Base-by-base conservation (phyloP, 2,113 vertebrate genomes). In the Sander vitreus region DNA sequence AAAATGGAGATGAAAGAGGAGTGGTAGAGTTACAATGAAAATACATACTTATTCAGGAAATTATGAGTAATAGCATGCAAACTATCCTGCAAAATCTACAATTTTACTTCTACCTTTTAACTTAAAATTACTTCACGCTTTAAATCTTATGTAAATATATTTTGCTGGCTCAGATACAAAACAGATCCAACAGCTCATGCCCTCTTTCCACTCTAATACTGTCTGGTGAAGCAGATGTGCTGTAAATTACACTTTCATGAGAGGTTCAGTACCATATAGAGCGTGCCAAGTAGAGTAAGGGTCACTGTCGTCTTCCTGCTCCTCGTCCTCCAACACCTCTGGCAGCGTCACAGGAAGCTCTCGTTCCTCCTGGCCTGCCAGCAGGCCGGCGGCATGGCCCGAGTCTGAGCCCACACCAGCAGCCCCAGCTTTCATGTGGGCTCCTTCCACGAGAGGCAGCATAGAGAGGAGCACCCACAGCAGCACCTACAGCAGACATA, bases 391-490 rank as follows among this genome's bases (percentile, higher is more conserved):
- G 14, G 82, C 64, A 5, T 47, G 91, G 67, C 86, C 89, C 0
- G 89, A 81, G 57, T 93, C 91, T 57, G 90, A 80, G 54, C 74
- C 88, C 36, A 74, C 85, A 30, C 86, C 82, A 8, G 91, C 73
- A 63, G 72, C 53, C 51, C 11, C 57, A 8, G 53, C 64, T 39
- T 78, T 91, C 85, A 92, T 63, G 6, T 90, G 92, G 57, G 88
- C 93, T 66, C 94, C 95, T 11, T 94, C 92, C 53, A 93, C 94
- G 10, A 95, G 88, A 59, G 94, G 92, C 91, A 96, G 85, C 79
- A 96, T 83, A 90, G 93, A 94, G 53, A 95, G 83, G 39, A 95
- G 87, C 73, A 93, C 90, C 93, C 93, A 95, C 30, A 94, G 85
- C 79, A 95, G 85, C 90, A 95, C 92, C 95, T 96, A 57, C 1